Evolutionary conservation across 2,113 vertebrate genomes (phyloP), one percentile per base, ranked within the genome.

Genomic region (Lanius ludovicianus): DNA sequence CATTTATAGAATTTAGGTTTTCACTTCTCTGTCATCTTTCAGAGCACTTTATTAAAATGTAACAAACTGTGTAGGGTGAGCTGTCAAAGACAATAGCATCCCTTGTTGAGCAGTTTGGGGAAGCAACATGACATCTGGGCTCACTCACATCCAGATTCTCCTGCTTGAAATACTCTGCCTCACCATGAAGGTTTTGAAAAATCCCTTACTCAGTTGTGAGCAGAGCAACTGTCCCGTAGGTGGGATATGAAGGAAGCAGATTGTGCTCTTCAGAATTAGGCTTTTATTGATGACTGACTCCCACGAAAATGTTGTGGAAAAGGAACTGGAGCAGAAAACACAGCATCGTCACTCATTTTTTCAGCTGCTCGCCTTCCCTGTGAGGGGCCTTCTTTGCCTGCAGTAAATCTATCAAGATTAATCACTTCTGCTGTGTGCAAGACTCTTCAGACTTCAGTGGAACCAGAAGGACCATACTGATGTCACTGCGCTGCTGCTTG

Each of bases 271-370:
- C 69, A 42, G 80, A 84, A 55, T 53, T 15, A 53, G 57, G 30
- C 62, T 96, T 93, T 86, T 63, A 47, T 89, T 81, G 80, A 74
- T 0, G 21, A 33, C 57, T 79, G 39, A 76, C 79, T 93, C 86
- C 79, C 59, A 64, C 4, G 0, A 31, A 85, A 82, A 41, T 11
- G 35, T 7, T 27, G 25, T 70, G 49, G 62, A 67, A 64, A 25
- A 60, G 49, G 75, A 92, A 33, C 42, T 75, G 47, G 46, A 89
- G 60, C 84, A 93, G 89, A 90, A 93, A 30, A 42, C n/a, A 14
- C 39, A 16, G 33, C 41, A 37, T 16, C 0, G 0, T 55, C 39
- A 21, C 39, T 49, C 4, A 1, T 10, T 76, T 63, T 71, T 50
- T 41, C 60, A 81, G 47, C 76, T 74, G 79, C 24, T 37, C 52